Conservation (phyloP, 2,113 vertebrate genomes). For the Pycnonotus jocosus region DNA sequence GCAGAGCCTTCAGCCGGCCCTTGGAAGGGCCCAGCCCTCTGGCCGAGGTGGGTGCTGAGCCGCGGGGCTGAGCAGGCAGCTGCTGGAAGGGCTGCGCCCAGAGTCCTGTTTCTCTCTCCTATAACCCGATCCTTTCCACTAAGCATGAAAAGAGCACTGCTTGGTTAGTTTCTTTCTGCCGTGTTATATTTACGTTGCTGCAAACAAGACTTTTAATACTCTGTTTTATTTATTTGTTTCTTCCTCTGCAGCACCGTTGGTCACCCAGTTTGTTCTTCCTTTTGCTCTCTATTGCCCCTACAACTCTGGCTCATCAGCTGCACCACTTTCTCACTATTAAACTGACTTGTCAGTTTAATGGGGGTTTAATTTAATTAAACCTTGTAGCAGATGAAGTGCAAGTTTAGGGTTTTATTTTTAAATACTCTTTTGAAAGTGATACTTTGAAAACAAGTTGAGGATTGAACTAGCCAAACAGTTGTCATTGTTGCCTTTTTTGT, state of each 20-base stretch:
- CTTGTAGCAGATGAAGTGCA: background rate
- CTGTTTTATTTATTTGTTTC: fast-evolving
- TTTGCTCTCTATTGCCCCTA: background rate
- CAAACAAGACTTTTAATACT: background rate
- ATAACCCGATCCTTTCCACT: background rate
- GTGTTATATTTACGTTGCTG: background rate
- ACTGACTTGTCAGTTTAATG: no score
- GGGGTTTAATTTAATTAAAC: background rate
- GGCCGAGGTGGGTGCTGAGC: background rate
- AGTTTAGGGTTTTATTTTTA: background rate
- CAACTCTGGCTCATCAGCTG: background rate
- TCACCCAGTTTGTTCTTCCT: background rate
- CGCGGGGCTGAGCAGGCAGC: background rate
- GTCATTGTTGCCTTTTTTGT: background rate
- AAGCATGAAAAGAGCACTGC: fast-evolving
- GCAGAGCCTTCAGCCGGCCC: background rate
- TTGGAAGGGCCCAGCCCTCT: background rate
- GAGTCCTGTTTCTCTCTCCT: fast-evolving
- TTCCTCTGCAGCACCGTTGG: background rate
- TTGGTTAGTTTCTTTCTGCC: no score
- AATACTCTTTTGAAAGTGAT: background rate
- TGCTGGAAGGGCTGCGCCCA: fast-evolving
- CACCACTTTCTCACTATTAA: background rate
- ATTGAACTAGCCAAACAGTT: background rate
- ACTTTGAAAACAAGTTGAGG: background rate